These are phyloP conservation scores for Andrena hattorfiana DNA, from an alignment of 2,888 invertebrate species.

Conservation along the genomic window DNA sequence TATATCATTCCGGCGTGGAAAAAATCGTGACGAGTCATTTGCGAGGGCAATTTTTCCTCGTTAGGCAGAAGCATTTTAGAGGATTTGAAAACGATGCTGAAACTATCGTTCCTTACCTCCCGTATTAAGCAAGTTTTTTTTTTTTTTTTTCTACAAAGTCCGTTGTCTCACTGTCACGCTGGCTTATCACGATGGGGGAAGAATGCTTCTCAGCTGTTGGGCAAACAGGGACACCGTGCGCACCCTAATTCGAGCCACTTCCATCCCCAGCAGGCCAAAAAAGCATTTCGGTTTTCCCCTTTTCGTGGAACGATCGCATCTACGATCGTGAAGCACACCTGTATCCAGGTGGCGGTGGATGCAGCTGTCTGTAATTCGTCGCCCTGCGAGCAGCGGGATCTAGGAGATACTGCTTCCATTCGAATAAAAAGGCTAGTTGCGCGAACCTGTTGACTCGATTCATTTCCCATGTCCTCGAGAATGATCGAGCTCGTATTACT, in stretches of 20 bases:
- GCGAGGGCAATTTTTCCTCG: too few relatives aligned
- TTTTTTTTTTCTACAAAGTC: too few relatives aligned
- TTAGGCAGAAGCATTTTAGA: too few relatives aligned
- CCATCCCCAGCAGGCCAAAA: conserved; percentile 3
- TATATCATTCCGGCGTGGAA: neutral
- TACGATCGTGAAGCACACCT: conserved; percentile 72
- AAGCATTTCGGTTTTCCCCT: conserved; percentile 34
- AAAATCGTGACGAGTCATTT: neutral
- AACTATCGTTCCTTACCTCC: too few relatives aligned
- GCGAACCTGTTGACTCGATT: too few relatives aligned
- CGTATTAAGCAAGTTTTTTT: too few relatives aligned
- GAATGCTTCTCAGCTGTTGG: conserved; percentile 5
- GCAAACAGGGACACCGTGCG: neutral
- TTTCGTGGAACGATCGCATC: conserved; percentile 40
- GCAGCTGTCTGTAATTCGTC: conserved; percentile 77
- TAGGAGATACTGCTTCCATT: neutral
- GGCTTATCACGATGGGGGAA: conserved; percentile 1
- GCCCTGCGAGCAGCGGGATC: conserved; percentile 26
- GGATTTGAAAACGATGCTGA: too few relatives aligned
- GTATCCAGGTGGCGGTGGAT: conserved; percentile 80
- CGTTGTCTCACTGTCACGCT: neutral
- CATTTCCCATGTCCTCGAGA: too few relatives aligned
- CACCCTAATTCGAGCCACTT: neutral
- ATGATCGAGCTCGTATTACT: too few relatives aligned
- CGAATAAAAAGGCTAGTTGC: too few relatives aligned